phyloP scores from a whole-genome alignment of 2,888 invertebrate genomes.

The Andrena chrysosceles region DNA sequence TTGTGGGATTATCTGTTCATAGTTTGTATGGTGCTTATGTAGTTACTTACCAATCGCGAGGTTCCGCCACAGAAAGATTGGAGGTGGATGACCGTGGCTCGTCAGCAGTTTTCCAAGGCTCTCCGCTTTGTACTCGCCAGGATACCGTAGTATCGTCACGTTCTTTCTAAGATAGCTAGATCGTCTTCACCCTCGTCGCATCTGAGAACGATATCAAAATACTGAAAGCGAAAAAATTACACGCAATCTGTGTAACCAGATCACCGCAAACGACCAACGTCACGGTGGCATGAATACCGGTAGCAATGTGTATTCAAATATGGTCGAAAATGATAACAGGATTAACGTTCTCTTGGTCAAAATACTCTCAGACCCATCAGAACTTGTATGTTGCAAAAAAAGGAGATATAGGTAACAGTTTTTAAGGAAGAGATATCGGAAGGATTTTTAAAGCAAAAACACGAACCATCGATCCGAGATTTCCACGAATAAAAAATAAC shows the following conservation, averaged over 20 bases:
- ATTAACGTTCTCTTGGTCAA: not conserved
- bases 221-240: slow-evolving; percentile 43
- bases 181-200: slow-evolving; percentile 37
- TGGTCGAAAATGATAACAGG: not conserved
- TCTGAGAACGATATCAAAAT: slow-evolving; percentile 53
- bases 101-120: slow-evolving; percentile 73
- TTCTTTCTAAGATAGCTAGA: slow-evolving; percentile 65
- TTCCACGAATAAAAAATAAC: slow-evolving; percentile 19
- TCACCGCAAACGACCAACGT: slow-evolving; percentile 13
- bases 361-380: not conserved
- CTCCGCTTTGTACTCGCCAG: slow-evolving; percentile 59
- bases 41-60: slow-evolving; percentile 40
- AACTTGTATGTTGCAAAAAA: not conserved
- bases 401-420: not conserved
- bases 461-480: slow-evolving; percentile 12
- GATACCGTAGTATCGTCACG: slow-evolving; percentile 72
- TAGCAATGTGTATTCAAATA: not conserved
- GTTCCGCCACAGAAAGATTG: slow-evolving; percentile 43
- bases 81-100: slow-evolving; percentile 70
- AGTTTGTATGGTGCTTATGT: not conserved
- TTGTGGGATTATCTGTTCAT: not conserved
- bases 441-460: not conserved
- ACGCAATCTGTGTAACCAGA: slow-evolving; percentile 35
- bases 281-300: not conserved
- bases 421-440: not conserved